Base-by-base conservation (phyloP, 2,113 vertebrate species). In the Sturnira hondurensis region DNA sequence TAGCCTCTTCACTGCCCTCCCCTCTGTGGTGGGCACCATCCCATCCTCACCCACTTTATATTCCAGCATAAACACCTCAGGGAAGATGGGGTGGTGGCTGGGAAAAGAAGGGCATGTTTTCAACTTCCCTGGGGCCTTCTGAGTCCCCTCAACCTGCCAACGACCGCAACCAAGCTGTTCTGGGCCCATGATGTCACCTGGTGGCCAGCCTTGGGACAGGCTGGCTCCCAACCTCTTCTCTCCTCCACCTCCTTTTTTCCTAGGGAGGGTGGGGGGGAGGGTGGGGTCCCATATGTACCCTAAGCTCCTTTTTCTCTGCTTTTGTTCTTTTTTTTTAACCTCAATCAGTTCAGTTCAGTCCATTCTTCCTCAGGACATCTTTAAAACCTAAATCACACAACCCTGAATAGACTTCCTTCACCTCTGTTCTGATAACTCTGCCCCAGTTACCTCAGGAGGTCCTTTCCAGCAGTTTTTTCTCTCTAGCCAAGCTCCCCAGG, bases 101-200 rank as follows among this genome's bases (percentile, higher is more conserved):
- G 33, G 63, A 83, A 84, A 85, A 52, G 45, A 24, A 41, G 17
- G 33, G 43, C 41, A 38, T 17, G 31, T n/a, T 54, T 17, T 73
- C 31, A 36, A 4, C 65, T n/a, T 67, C 14, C 61, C 45, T 68
- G 71, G 70, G 26, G 33, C 17, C 47, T 45, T 86, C 61, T 0
- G 13, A 76, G 52, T 65, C 52, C 54, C 63, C 31, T 20, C 54
- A 8, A 80, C 50, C 76, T 52, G 20, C 4, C 14, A 15, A 63
- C n/a, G 47, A 70, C 65, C 67, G 86, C 92, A 96, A 94, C 95
- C 86, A 92, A 89, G 92, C 96, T 95, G 95, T 61, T 74, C 74
- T 67, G 68, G 38, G 61, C 45, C 56, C 63, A 82, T 19, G 9
- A 56, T 47, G 63, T 81, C 83, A 65, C 73, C 82, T 88, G 22